phyloP scores from a whole-genome alignment of 2,888 invertebrate genomes.

The Masnerella sp. region DNA sequence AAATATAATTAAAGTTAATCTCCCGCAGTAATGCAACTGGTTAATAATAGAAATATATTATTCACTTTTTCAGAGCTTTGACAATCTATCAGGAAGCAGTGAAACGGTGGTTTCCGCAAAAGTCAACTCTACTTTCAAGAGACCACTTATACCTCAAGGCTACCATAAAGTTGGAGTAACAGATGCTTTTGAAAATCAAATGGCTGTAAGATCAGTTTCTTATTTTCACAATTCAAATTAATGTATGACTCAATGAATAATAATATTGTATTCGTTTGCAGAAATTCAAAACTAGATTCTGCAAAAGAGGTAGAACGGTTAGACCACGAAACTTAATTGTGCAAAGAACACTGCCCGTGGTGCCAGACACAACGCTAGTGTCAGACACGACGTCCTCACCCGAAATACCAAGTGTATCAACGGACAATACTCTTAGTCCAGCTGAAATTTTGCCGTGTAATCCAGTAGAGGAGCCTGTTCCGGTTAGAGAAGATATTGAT shows the following conservation, averaged over 20 bases:
- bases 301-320: slow-evolving; percentile 76
- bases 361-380: slow-evolving; percentile 76
- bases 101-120: slow-evolving; percentile 76
- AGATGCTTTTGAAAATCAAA: slow-evolving; percentile 78
- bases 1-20: too few species aligned
- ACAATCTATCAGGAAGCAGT: slow-evolving; percentile 72
- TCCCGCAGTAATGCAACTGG: too few species aligned
- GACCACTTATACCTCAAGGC: slow-evolving; percentile 74
- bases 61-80: slow-evolving; percentile 67
- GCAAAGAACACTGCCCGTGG: slow-evolving; percentile 85
- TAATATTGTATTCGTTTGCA: slow-evolving; percentile 59
- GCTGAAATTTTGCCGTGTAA: slow-evolving; percentile 54
- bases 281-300: slow-evolving; percentile 78
- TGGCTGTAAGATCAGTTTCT: slow-evolving; percentile 74
- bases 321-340: slow-evolving; percentile 84
- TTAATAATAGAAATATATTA: not conserved
- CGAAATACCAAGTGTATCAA: slow-evolving; percentile 57
- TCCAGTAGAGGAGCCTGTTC: slow-evolving; percentile 43
- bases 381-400: slow-evolving; percentile 71
- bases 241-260: too few species aligned
- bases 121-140: slow-evolving; percentile 73
- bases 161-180: slow-evolving; percentile 73
- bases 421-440: slow-evolving; percentile 53
- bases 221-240: slow-evolving; percentile 13
- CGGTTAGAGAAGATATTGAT: slow-evolving; percentile 53